phyloP scores from a whole-genome alignment of 2,113 vertebrate genomes.

The Channa argus region DNA sequence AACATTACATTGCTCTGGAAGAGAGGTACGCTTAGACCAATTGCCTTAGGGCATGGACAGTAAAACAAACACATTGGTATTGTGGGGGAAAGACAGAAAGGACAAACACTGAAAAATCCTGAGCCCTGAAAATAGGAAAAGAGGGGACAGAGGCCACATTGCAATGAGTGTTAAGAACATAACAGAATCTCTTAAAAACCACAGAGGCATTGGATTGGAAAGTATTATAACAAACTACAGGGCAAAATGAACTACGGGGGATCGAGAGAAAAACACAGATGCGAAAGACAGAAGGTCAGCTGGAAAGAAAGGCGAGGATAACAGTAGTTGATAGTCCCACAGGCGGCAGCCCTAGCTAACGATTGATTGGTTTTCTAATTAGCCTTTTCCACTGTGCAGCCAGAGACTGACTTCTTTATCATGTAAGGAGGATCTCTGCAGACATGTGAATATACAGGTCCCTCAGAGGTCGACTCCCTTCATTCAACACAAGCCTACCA shows the following conservation, averaged over 20 bases:
- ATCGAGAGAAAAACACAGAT: slow-evolving; percentile 43
- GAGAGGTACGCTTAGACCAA: slow-evolving; percentile 51
- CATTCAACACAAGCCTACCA: slow-evolving; percentile 34
- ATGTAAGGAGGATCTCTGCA: slow-evolving; percentile 64
- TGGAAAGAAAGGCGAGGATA: slow-evolving; percentile 55
- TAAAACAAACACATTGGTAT: slow-evolving; percentile 58
- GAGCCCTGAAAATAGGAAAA: neutral
- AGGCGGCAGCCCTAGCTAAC: slow-evolving; percentile 58
- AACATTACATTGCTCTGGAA: slow-evolving; percentile 61
- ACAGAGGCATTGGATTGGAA: slow-evolving; percentile 45
- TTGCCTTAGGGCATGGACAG: slow-evolving; percentile 55
- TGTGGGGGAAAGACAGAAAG: slow-evolving; percentile 19
- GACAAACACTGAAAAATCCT: slow-evolving; percentile 18
- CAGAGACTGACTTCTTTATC: slow-evolving; percentile 71
- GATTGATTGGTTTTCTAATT: slow-evolving; percentile 81
- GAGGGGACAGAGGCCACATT: slow-evolving; percentile 12
- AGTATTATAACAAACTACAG: slow-evolving; percentile 45
- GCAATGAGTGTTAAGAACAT: slow-evolving; percentile 54
- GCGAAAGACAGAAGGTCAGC: slow-evolving; percentile 57
- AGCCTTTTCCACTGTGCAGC: slow-evolving; percentile 65
- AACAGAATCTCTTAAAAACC: slow-evolving; percentile 52
- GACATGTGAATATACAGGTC: slow-evolving; percentile 66
- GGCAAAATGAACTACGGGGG: slow-evolving; percentile 24
- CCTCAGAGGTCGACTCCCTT: slow-evolving; percentile 47
- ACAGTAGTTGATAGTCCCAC: slow-evolving; percentile 67